A percentile compares a stretch with the other conserved stretches of the same genome.
Evolutionary conservation across 2,113 vertebrate species (phyloP).

Genomic region (Arothron firmamentum): DNA sequence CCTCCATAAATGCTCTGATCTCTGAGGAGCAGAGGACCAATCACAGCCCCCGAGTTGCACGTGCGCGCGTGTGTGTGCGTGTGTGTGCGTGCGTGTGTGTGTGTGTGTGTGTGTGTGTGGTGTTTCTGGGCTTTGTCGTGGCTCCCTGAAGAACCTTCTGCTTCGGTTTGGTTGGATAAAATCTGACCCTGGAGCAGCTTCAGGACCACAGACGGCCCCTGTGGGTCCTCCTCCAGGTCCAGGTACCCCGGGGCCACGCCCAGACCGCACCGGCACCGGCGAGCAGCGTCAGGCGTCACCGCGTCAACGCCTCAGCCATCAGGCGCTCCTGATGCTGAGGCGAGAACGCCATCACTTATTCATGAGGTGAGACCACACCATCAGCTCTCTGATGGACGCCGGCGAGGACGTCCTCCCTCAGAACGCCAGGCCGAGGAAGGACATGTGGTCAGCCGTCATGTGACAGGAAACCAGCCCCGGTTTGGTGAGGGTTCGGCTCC

Average conservation of each 20-base stretch:
- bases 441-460: constrained; percentile 41
- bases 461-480: neutral
- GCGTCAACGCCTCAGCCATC: too few species aligned
- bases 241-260: too few species aligned
- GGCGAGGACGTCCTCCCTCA: constrained; percentile 33
- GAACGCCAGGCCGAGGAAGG: too few species aligned
- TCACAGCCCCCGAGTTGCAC: constrained; percentile 49
- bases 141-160: neutral
- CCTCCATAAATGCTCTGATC: constrained; percentile 65
- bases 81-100: constrained; percentile 7
- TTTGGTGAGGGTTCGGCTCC: too few species aligned
- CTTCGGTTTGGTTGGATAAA: neutral
- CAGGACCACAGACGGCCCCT: neutral
- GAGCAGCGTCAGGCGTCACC: too few species aligned
- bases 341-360: too few species aligned
- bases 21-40: constrained; percentile 58
- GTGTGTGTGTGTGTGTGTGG: neutral
- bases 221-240: too few species aligned
- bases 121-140: neutral
- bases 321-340: too few species aligned
- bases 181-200: neutral
- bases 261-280: too few species aligned
- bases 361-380: too few species aligned
- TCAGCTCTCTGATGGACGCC: constrained; percentile 31
- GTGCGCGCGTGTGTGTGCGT: constrained; percentile 6